These are phyloP conservation scores for Tetraneura akinire DNA, from an alignment of 1,140 invertebrate species.

Conservation along the genomic window DNA sequence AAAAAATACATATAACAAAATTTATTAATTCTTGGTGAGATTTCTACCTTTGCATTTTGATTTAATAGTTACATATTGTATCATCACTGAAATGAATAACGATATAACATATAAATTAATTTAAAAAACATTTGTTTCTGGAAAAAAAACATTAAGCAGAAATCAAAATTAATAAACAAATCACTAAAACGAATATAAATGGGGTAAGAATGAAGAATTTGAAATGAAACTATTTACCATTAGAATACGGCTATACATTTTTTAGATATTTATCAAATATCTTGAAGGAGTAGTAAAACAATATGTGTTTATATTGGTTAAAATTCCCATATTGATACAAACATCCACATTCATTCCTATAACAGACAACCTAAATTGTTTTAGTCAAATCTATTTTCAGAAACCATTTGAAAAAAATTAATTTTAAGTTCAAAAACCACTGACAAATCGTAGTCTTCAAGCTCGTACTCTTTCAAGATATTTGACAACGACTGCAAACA, in stretches of 20 bases:
- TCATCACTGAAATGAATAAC: too few relatives aligned
- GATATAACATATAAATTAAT: too few relatives aligned
- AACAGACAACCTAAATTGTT: conserved; percentile 27
- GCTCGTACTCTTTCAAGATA: conserved; percentile 37
- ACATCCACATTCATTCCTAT: conserved; percentile 33
- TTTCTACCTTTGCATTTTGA: too few relatives aligned
- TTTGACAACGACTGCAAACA: conserved; percentile 41
- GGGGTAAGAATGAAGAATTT: background rate
- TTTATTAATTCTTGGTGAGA: too few relatives aligned
- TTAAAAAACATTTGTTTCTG: too few relatives aligned
- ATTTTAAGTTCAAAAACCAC: conserved; percentile 24
- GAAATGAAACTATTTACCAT: conserved; percentile 17
- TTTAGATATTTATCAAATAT: conserved; percentile 32
- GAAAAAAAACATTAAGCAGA: too few relatives aligned
- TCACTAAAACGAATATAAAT: too few relatives aligned
- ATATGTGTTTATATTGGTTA: conserved; percentile 3
- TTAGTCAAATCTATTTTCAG: background rate
- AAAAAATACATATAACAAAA: too few relatives aligned
- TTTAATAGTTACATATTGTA: too few relatives aligned
- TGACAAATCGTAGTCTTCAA: conserved; percentile 7
- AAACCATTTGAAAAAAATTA: background rate
- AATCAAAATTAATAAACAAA: too few relatives aligned
- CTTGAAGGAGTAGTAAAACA: conserved; percentile 30
- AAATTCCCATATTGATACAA: conserved; percentile 32
- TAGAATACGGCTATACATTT: background rate